These are phyloP conservation scores for Tachina fera DNA, from an alignment of 2,888 invertebrate species.

Conservation along the genomic window DNA sequence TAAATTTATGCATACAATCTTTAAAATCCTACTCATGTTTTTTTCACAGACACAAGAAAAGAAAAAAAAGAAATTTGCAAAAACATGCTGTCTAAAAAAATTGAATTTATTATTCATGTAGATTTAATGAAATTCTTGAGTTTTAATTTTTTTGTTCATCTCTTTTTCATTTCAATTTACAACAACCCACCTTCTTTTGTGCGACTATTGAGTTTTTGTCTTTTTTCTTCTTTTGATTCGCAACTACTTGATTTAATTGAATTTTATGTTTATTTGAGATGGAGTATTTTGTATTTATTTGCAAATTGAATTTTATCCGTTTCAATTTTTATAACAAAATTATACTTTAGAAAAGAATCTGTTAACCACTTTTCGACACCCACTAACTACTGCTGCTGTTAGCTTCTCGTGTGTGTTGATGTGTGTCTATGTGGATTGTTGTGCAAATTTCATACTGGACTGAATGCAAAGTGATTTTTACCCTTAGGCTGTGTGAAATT, in stretches of 20 bases:
- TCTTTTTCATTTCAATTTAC: constrained; percentile 42
- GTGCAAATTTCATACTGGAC: constrained; percentile 36
- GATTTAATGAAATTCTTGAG: constrained; percentile 65
- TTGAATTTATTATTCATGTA: constrained; percentile 67
- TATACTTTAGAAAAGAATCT: constrained; percentile 53
- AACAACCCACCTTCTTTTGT: constrained; percentile 48
- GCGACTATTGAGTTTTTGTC: background rate
- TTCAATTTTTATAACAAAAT: constrained; percentile 69
- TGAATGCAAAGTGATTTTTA: constrained; percentile 62
- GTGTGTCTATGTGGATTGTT: background rate
- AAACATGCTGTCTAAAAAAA: constrained; percentile 46
- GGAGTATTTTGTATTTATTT: constrained; percentile 51
- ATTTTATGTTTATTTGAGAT: constrained; percentile 57
- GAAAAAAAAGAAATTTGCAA: background rate
- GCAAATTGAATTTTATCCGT: constrained; percentile 71
- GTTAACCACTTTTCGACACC: constrained; percentile 69
- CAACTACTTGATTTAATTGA: constrained; percentile 68
- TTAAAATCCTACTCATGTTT: constrained; percentile 62
- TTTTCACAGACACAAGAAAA: background rate
- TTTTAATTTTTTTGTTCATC: constrained; percentile 5
- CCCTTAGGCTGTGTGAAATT: constrained; percentile 64
- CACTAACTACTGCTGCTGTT: constrained; percentile 58
- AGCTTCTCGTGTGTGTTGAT: constrained; percentile 3
- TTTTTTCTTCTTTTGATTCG: constrained; percentile 17
- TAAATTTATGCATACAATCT: constrained; percentile 63